phyloP scores from a whole-genome alignment of 1,140 invertebrate genomes.

The Eurosta solidaginis region DNA sequence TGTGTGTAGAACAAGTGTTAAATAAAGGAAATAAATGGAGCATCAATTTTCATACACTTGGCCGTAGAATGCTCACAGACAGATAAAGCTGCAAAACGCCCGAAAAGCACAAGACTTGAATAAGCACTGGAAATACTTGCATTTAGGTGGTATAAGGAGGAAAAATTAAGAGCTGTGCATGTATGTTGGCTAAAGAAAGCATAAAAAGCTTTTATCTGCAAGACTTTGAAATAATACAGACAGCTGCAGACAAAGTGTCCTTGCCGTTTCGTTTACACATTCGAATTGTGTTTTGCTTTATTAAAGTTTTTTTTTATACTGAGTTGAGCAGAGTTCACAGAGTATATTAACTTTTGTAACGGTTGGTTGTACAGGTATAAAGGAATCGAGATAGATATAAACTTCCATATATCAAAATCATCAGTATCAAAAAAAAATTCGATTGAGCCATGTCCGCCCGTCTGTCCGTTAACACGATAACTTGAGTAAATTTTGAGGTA shows the following conservation, averaged over 20 bases:
- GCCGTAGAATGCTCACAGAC: neutral
- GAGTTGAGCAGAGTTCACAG: too few relatives aligned
- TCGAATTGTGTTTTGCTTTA: too few relatives aligned
- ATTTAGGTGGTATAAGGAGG: neutral
- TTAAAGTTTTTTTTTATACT: neutral
- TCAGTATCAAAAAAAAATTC: too few relatives aligned
- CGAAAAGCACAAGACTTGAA: conserved; percentile 10
- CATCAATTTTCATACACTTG: conserved; percentile 11
- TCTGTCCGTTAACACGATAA: too few relatives aligned
- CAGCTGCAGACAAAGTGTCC: conserved; percentile 5
- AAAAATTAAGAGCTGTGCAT: neutral
- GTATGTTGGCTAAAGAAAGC: neutral
- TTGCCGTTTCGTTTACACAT: neutral
- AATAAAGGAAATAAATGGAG: neutral
- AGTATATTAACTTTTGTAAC: too few relatives aligned
- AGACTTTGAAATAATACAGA: conserved; percentile 21
- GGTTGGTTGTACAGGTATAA: too few relatives aligned
- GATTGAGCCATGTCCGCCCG: too few relatives aligned
- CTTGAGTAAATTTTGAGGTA: too few relatives aligned
- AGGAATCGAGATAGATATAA: too few relatives aligned
- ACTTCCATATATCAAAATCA: too few relatives aligned
- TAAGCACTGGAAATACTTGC: neutral
- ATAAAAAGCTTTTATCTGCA: neutral
- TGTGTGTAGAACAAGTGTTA: neutral
- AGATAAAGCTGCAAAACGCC: neutral